Evolutionary conservation across 2,797 vertebrate genomes (phyloP), one percentile per base, ranked within the genome.

Genomic region (Adrianichthys oophorus): DNA sequence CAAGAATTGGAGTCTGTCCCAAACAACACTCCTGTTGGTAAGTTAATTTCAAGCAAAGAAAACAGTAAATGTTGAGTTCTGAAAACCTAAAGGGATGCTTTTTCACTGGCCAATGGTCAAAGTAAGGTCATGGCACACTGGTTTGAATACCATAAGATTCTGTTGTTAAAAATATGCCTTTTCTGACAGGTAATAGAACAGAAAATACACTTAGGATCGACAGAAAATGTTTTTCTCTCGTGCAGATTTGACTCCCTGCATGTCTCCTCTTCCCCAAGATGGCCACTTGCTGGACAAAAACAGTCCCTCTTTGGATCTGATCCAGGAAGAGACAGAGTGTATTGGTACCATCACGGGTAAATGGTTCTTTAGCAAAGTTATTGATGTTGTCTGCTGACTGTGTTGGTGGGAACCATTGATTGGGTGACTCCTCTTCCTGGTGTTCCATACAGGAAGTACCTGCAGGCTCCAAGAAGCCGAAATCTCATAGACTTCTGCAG

Each of bases 1-100:
- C 96, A 98, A 79, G 96, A 98, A 71, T 65, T 98, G 87, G 97
- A 98, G 84, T 91, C 92, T 43, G 97, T 94, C 51, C 96, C 96
- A 5, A 95, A 95, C 82, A 97, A 96, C 76, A 95, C 94, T 7
- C 95, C 95, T 41, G 93, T 94, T 67, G 95, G 97, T 98, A 92
- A 93, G 91, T 57, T 15, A 15, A 51, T 2, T 32, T 64, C 3
- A 3, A 26, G 1, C 56, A 17, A 4, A 10, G 32, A 3, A 12
- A 32, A 10, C 29, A 32, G 4, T 19, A 13, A 4, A 21, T 41
- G 29, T 37, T 43, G 8, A 41, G 1, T 32, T 53, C 42, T 62
- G 7, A 18, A 37, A 37, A 15, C 15, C 10, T 24, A 29, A 29
- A 15, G 16, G 50, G 3, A 12, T 12, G 32, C 12, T 12, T 1